A percentile compares a stretch with the other conserved stretches of the same genome.
Conservation (phyloP, 1,140 invertebrate genomes). For the Reticulitermes speratus region DNA sequence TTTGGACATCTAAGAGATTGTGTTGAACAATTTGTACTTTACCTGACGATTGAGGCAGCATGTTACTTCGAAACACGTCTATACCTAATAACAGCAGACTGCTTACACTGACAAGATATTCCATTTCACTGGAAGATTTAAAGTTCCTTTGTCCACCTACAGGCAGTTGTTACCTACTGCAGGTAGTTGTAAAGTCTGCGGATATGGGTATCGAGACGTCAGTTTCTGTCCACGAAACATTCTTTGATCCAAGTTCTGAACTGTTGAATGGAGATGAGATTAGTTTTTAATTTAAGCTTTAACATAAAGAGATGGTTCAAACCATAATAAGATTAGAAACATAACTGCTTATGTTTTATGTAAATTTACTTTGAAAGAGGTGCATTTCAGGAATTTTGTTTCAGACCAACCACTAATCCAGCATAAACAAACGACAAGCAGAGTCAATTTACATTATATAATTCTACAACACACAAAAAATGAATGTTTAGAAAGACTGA, state of each 20-base stretch:
- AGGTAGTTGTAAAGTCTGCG: too few relatives aligned
- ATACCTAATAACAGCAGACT: too few relatives aligned
- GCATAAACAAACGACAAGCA: constrained; percentile 24
- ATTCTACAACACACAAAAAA: background rate
- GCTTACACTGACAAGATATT: too few relatives aligned
- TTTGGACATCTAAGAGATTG: too few relatives aligned
- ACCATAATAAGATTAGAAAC: background rate
- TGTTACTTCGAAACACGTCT: too few relatives aligned
- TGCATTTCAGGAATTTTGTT: constrained; percentile 25
- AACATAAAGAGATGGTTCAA: background rate
- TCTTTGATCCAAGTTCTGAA: background rate
- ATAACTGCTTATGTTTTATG: constrained; percentile 13
- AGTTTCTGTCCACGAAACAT: too few relatives aligned
- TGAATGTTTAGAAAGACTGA: background rate
- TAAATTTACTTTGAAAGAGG: constrained; percentile 29
- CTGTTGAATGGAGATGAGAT: background rate
- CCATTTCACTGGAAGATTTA: too few relatives aligned
- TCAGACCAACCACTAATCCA: constrained; percentile 29
- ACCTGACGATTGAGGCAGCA: too few relatives aligned
- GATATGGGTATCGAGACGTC: too few relatives aligned
- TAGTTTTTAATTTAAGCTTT: background rate
- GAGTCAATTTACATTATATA: constrained; percentile 21
- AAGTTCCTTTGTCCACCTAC: too few relatives aligned
- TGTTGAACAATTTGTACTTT: too few relatives aligned
- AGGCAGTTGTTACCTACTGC: too few relatives aligned